A percentile compares a stretch with the other conserved stretches of the same genome.
Conservation (phyloP, 2,113 vertebrate genomes). For the Alethe diademata region DNA sequence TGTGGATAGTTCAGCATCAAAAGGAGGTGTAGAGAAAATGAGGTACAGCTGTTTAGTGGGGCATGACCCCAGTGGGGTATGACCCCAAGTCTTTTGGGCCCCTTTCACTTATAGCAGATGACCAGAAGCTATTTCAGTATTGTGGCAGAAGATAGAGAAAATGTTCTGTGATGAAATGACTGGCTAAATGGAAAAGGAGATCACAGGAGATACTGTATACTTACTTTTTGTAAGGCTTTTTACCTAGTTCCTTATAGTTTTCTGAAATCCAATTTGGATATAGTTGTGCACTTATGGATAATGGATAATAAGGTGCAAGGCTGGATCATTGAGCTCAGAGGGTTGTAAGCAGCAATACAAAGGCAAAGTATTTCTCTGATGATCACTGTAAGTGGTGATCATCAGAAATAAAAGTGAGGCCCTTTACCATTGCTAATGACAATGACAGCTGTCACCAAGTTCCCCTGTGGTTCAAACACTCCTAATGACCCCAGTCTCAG, state of each 20-base stretch:
- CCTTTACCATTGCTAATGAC: neutral
- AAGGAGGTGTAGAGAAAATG: neutral
- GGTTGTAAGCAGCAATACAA: neutral
- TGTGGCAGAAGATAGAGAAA: neutral
- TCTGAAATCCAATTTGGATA: neutral
- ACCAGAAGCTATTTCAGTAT: neutral
- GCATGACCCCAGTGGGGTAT: neutral
- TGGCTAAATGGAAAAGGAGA: neutral
- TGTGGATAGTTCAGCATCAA: neutral
- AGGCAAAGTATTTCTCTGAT: neutral
- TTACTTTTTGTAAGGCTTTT: neutral
- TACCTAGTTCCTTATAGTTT: neutral
- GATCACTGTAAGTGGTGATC: neutral
- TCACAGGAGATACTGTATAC: neutral
- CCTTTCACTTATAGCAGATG: neutral
- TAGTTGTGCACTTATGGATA: neutral
- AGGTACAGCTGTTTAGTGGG: neutral
- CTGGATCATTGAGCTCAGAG: neutral
- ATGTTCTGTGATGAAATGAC: neutral
- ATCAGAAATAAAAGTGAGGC: neutral
- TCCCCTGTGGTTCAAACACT: neutral
- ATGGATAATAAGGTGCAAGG: neutral
- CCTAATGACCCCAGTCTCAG: fast-evolving
- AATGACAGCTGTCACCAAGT: neutral
- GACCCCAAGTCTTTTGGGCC: neutral